phyloP scores from a whole-genome alignment of 1,140 invertebrate genomes.

The Ceratitis capitata region DNA sequence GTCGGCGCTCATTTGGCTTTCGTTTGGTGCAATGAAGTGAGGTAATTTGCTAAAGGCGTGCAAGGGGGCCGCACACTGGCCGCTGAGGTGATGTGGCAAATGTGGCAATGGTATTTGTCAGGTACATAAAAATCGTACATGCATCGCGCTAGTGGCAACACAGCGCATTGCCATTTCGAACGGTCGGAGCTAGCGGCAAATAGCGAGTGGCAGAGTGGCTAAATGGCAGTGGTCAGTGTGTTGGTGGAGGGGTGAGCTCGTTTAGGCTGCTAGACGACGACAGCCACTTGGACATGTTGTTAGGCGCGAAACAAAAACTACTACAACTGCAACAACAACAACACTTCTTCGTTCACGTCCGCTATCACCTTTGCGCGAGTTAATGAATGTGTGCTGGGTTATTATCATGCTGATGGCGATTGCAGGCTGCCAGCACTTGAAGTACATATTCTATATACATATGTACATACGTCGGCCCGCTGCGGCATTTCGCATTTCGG shows the following conservation, averaged over 20 bases:
- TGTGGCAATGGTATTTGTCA: slow-evolving; percentile 23
- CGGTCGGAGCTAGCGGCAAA: background rate
- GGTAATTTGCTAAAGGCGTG: background rate
- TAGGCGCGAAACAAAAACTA: background rate
- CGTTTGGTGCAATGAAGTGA: background rate
- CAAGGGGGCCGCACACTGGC: background rate
- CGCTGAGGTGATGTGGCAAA: background rate
- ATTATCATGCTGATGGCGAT: background rate
- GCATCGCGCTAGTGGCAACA: background rate
- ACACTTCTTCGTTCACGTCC: background rate
- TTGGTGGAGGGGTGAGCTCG: background rate
- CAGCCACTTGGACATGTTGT: background rate
- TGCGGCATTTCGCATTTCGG: background rate
- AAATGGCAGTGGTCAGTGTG: background rate
- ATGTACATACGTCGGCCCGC: no score
- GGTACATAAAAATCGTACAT: background rate
- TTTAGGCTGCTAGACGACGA: background rate
- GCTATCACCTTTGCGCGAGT: background rate
- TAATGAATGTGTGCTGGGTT: slow-evolving; percentile 33
- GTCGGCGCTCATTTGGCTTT: background rate
- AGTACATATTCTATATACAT: no score
- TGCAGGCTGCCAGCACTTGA: background rate
- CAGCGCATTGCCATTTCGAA: background rate
- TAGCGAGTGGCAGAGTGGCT: background rate
- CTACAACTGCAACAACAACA: background rate